A percentile compares a stretch with the other conserved stretches of the same genome.
Conservation (phyloP, 2,888 invertebrate species). For the Scaptomyza tumidula region DNA sequence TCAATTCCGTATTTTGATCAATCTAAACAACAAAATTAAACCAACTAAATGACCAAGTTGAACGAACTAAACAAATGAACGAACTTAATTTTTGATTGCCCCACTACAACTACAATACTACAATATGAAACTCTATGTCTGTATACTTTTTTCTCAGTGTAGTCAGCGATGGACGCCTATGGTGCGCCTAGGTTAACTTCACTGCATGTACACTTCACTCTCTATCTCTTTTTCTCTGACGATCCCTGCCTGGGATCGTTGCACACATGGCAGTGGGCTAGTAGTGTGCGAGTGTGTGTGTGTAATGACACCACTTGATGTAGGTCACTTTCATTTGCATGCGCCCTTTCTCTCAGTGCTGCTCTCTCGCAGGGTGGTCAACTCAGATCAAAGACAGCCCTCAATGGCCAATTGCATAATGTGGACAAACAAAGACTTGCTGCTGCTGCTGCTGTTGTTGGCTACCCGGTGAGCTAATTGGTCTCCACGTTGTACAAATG, state of each 20-base stretch:
- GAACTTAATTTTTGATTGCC: no score
- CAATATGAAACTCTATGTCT: no score
- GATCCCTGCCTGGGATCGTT: constrained; percentile 25
- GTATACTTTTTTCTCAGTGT: neutral
- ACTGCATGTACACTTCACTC: constrained; percentile 37
- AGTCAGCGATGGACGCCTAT: constrained; percentile 26
- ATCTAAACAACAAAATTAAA: no score
- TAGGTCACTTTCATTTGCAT: constrained; percentile 76
- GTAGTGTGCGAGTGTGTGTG: neutral
- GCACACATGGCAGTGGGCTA: constrained; percentile 28
- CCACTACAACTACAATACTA: no score
- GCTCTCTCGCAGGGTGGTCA: constrained; percentile 63
- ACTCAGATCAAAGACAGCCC: constrained; percentile 62
- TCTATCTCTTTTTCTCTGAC: constrained; percentile 6
- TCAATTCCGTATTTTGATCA: no score
- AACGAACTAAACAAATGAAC: no score
- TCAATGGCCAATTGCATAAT: constrained; percentile 70
- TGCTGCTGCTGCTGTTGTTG: constrained; percentile 10
- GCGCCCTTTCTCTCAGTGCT: constrained; percentile 11
- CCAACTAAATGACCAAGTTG: no score
- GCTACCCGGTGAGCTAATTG: constrained; percentile 61
- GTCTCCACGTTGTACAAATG: constrained; percentile 13
- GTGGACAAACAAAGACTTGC: constrained; percentile 54
- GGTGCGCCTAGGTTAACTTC: constrained; percentile 46
- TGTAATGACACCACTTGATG: constrained; percentile 66